phyloP scores from a whole-genome alignment of 1,140 invertebrate species.

The Batillaria attramentaria region DNA sequence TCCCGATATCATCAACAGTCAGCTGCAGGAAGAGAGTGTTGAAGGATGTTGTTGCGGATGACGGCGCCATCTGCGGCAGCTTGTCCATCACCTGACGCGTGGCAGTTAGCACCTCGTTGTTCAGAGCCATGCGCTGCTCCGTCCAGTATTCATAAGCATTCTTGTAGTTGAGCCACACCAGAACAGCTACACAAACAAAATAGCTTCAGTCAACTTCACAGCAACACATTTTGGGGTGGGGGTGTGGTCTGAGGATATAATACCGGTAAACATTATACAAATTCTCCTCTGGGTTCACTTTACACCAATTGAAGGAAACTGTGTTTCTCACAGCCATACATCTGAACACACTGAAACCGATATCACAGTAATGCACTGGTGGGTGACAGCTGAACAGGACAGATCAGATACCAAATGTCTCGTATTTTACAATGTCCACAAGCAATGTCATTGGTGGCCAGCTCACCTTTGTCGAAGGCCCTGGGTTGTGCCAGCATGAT shows the following conservation, averaged over 20 bases:
- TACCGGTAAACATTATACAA: too few relatives aligned
- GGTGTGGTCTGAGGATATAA: too few relatives aligned
- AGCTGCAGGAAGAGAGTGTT: slow-evolving; percentile 94
- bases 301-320: too few relatives aligned
- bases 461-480: slow-evolving; percentile 83
- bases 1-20: slow-evolving; percentile 97
- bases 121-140: slow-evolving; percentile 82
- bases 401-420: too few relatives aligned
- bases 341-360: neutral
- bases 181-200: slow-evolving; percentile 81
- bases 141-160: slow-evolving; percentile 99
- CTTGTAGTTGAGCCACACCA: slow-evolving; percentile 98
- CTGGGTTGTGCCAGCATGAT: slow-evolving; percentile 95
- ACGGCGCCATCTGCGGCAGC: slow-evolving; percentile 57
- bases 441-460: neutral
- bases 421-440: too few relatives aligned
- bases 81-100: slow-evolving; percentile 73
- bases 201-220: neutral
- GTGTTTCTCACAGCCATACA: too few relatives aligned
- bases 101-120: slow-evolving; percentile 80
- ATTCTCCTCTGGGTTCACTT: too few relatives aligned
- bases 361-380: too few relatives aligned
- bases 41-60: slow-evolving; percentile 73
- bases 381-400: too few relatives aligned
- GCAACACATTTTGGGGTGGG: too few relatives aligned